phyloP scores from a whole-genome alignment of 2,113 vertebrate genomes.

The Peromyscus polionotus region DNA sequence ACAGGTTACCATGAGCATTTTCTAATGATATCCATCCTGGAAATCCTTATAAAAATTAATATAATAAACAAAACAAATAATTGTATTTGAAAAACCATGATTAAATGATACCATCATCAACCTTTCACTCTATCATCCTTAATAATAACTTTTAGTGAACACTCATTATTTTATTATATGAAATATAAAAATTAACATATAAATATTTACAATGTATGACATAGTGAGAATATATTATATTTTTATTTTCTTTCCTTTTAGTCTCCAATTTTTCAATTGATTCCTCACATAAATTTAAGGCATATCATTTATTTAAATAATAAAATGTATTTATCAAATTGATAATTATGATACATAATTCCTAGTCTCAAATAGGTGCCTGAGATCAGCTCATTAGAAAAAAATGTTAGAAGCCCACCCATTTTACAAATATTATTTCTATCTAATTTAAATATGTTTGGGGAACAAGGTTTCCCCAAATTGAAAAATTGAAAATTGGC shows the following conservation, averaged over 20 bases:
- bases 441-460: no score
- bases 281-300: background rate
- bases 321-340: background rate
- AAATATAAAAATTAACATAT: background rate
- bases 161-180: background rate
- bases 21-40: constrained; percentile 5
- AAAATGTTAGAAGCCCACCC: background rate
- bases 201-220: background rate
- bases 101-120: background rate
- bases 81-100: constrained; percentile 3
- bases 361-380: background rate
- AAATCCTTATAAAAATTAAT: background rate
- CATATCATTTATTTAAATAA: background rate
- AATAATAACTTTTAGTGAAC: background rate
- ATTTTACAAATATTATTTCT: no score
- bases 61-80: background rate
- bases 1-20: background rate
- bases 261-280: background rate
- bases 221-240: background rate
- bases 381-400: background rate
- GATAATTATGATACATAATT: background rate
- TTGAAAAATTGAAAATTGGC: no score
- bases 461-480: no score
- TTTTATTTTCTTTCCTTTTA: background rate
- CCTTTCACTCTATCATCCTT: background rate